A percentile compares a stretch with the other conserved stretches of the same genome.
Evolutionary conservation across 1,140 invertebrate species (phyloP).

Genomic region (Drosophila willistoni): DNA sequence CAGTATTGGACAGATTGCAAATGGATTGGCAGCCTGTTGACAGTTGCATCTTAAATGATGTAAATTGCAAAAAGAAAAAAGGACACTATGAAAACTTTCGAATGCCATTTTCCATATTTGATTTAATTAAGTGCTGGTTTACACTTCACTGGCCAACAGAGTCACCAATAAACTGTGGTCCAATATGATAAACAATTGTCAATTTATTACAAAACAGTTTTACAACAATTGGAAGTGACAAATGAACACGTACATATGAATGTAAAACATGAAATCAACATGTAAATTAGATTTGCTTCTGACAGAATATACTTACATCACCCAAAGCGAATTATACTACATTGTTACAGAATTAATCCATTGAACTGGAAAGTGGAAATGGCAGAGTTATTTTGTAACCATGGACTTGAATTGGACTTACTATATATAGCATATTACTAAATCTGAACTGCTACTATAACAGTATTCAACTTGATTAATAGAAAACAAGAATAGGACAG

Average conservation of each 20-base stretch:
- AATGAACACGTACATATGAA: not conserved
- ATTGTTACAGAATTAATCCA: too few species aligned
- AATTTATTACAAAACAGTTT: not conserved
- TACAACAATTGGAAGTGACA: not conserved
- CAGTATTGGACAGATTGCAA: constrained; percentile 20
- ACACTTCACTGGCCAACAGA: not conserved
- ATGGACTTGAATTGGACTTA: too few species aligned
- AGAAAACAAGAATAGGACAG: too few species aligned
- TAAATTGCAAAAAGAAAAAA: constrained; percentile 35
- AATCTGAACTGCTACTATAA: too few species aligned
- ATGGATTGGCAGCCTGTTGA: constrained; percentile 45
- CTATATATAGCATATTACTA: too few species aligned
- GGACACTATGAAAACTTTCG: not conserved
- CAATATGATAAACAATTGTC: not conserved
- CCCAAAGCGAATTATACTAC: not conserved
- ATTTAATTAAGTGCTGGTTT: constrained; percentile 31
- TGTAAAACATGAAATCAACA: not conserved
- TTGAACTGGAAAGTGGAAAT: too few species aligned
- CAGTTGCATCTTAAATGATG: constrained; percentile 60
- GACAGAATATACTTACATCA: not conserved
- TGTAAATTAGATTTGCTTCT: not conserved
- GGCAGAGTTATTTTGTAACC: too few species aligned
- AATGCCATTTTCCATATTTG: not conserved
- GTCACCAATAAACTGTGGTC: not conserved
- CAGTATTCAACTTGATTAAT: too few species aligned